Base-by-base conservation (phyloP, 2,888 invertebrate genomes). In the Ichneumon xanthorius region DNA sequence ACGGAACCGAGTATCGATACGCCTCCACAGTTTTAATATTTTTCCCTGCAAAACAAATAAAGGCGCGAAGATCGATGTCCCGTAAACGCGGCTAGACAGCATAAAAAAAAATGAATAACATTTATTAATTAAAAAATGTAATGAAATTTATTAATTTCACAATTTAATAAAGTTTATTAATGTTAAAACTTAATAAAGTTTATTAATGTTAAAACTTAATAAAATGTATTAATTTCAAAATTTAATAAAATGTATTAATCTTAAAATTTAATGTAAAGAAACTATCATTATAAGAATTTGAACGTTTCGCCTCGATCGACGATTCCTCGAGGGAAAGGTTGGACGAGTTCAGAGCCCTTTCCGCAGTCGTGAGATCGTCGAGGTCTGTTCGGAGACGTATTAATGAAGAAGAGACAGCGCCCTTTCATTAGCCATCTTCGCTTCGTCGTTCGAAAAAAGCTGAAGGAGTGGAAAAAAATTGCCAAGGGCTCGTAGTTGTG, bases 391-490 rank as follows among this genome's bases (percentile, higher is more conserved):
- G 14, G 48, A 53, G 71, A 76, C 40, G 26, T 58, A 79, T 75
- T 65, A 72, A 77, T 61, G 33, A 70, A 40, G 70, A 76, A 14
- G 70, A 61, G 40, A 30, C 48, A 63, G 16, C 30, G 50, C 78
- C 26, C 45, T 48, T 73, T 68, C 48, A 48, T 68, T 22, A 65
- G 30, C 30, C 63, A 40, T 72, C 37, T 75, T 30, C 26, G 58
- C 58, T 26, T 73, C 22, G 16, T 19, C 40, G 55, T 14, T 48
- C 14, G 9, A 16, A 14, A 14, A 48, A 48, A 48, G 58, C 55
- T 68, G 19, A 26, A 76, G 11, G 48, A 53, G 22, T 19, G n/a
- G 6, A 70, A 80, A 84, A 84, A 58, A 80, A 84, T 71, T 53
- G 61, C 30, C 19, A 14, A 30, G 65, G 75, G 48, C 48, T 48